Conservation (phyloP, 2,888 invertebrate species). For the Terebella lapidaria region DNA sequence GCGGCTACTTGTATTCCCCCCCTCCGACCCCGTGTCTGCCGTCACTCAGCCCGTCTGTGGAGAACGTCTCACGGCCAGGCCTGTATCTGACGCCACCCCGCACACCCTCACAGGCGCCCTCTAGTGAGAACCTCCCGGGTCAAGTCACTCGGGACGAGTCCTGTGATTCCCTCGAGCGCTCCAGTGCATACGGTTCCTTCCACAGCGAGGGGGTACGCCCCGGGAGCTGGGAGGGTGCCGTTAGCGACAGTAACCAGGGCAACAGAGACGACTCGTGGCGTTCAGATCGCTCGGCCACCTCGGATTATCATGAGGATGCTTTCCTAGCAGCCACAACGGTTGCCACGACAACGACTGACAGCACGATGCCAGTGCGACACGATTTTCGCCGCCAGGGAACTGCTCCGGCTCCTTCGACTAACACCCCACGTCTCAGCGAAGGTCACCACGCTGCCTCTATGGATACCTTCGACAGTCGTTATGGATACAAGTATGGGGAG, state of each 20-base stretch:
- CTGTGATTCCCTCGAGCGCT: constrained; percentile 28
- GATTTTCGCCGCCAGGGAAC: constrained; percentile 3
- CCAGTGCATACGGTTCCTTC: constrained; percentile 31
- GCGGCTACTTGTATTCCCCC: not conserved
- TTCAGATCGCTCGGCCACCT: constrained; percentile 30
- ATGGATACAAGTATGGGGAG: not conserved
- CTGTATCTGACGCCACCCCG: not conserved
- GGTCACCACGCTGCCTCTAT: not conserved
- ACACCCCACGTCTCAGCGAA: constrained; percentile 10
- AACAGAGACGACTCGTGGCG: constrained; percentile 40
- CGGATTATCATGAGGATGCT: not conserved
- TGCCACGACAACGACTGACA: not conserved
- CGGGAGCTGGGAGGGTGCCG: constrained; percentile 10
- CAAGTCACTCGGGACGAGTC: constrained; percentile 26
- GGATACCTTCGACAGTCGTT: not conserved
- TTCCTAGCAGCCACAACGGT: not conserved
- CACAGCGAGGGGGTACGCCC: constrained; percentile 13
- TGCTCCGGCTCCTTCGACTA: not conserved
- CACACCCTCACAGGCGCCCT: not conserved
- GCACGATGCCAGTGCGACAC: constrained; percentile 10
- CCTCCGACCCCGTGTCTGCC: not conserved
- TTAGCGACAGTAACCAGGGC: constrained; percentile 29
- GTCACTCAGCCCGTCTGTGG: not conserved
- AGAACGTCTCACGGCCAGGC: not conserved
- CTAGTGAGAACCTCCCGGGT: not conserved